Evolutionary conservation across 1,140 invertebrate genomes (phyloP).

Genomic region (Colletes gigas): DNA sequence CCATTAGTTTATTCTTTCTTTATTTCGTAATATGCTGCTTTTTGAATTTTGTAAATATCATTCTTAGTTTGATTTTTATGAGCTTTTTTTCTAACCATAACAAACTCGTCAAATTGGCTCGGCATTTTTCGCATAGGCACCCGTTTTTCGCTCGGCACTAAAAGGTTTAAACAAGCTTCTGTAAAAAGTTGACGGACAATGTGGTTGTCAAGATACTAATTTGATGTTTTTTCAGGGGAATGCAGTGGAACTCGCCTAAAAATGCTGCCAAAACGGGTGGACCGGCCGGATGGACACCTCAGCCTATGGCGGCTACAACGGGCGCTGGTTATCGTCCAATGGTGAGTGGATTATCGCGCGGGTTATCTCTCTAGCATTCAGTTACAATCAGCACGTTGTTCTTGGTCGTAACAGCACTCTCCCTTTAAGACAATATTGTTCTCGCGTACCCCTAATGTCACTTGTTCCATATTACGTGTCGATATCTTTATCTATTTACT

Average conservation of each 20-base stretch:
- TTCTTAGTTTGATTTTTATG: no score
- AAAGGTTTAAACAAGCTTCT: no score
- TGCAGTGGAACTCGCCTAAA: conserved; percentile 94
- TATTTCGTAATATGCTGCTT: no score
- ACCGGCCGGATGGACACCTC: conserved; percentile 88
- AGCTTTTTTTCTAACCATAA: no score
- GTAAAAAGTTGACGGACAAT: neutral
- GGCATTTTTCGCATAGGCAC: no score
- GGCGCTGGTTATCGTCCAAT: conserved; percentile 92
- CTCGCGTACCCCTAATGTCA: neutral
- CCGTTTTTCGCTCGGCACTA: no score
- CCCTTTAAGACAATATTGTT: neutral
- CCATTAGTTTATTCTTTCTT: no score
- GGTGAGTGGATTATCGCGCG: conserved; percentile 81
- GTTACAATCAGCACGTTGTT: conserved; percentile 50
- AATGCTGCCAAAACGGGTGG: conserved; percentile 88
- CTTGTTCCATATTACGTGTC: conserved; percentile 3
- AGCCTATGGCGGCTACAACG: conserved; percentile 92
- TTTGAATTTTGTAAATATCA: no score
- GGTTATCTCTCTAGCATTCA: neutral
- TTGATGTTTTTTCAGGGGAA: conserved; percentile 79
- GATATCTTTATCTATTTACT: neutral
- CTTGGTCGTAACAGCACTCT: conserved; percentile 22
- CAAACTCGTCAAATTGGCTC: no score
- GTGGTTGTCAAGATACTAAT: neutral